Evolutionary conservation across 1,140 invertebrate species (phyloP).

Genomic region (Wiebesia pumilae): DNA sequence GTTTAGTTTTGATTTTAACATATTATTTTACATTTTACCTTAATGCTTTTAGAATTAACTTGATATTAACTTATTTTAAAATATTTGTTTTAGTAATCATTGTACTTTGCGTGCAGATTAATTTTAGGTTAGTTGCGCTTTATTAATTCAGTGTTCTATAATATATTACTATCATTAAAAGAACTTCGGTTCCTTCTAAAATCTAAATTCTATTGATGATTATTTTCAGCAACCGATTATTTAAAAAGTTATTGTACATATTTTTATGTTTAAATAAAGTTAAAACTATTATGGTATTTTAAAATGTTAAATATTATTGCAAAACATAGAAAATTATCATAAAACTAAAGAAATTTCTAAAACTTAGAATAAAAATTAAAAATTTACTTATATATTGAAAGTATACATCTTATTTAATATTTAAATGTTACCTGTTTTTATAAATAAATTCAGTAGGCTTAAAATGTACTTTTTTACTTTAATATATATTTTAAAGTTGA

Average conservation of each 20-base stretch:
- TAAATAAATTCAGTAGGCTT: too few relatives aligned
- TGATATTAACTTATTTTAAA: not conserved
- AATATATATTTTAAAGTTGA: too few relatives aligned
- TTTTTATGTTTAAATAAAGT: not conserved
- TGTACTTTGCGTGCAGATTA: not conserved
- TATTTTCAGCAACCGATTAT: not conserved
- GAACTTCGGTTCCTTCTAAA: not conserved
- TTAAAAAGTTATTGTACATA: not conserved
- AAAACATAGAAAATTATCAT: not conserved
- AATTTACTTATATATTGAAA: too few relatives aligned
- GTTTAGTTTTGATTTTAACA: too few relatives aligned
- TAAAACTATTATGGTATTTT: not conserved
- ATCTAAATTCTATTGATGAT: not conserved
- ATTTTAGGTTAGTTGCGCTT: not conserved
- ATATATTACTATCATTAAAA: not conserved
- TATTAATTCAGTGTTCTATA: not conserved
- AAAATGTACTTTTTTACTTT: too few relatives aligned
- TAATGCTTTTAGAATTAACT: not conserved
- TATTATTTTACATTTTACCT: too few relatives aligned
- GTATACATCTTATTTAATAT: too few relatives aligned
- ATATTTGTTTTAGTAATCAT: too few relatives aligned
- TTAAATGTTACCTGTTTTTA: too few relatives aligned
- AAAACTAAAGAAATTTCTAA: not conserved
- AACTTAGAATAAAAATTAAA: too few relatives aligned
- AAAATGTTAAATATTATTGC: not conserved